A percentile compares a stretch with the other conserved stretches of the same genome.
Conservation (phyloP, 2,797 vertebrate genomes). For the Takifugu rubripes region DNA sequence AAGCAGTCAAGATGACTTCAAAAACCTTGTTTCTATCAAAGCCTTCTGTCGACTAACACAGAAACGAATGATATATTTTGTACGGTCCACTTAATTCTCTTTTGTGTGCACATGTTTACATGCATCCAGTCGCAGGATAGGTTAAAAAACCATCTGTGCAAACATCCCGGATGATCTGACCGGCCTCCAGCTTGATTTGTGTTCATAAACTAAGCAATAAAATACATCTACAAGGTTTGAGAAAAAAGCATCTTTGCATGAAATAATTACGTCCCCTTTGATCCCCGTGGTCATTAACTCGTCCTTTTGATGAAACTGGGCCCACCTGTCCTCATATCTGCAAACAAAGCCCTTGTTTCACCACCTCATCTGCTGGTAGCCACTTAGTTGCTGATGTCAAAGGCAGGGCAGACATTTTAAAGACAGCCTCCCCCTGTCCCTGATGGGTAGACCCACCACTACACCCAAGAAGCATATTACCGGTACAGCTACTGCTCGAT, state of each 20-base stretch:
- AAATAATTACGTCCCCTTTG: constrained; percentile 20
- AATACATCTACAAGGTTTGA: constrained; percentile 20
- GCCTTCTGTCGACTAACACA: too few species aligned
- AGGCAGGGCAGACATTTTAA: constrained; percentile 41
- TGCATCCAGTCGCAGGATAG: neutral
- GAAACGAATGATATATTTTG: neutral
- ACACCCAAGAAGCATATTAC: constrained; percentile 52
- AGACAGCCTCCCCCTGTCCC: constrained; percentile 18
- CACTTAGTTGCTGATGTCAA: constrained; percentile 18
- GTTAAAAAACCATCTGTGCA: constrained; percentile 10
- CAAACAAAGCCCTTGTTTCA: constrained; percentile 44
- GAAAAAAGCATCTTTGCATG: neutral
- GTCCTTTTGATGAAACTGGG: constrained; percentile 23
- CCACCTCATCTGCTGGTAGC: constrained; percentile 3
- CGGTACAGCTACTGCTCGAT: constrained; percentile 62
- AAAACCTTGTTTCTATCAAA: neutral
- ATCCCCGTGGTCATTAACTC: constrained; percentile 27
- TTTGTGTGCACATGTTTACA: neutral
- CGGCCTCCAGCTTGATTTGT: neutral
- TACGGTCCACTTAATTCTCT: neutral
- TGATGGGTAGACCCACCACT: constrained; percentile 33
- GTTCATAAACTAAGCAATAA: constrained; percentile 13
- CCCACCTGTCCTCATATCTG: constrained; percentile 25
- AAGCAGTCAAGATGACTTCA: constrained; percentile 8
- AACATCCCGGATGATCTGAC: constrained; percentile 5